These are phyloP conservation scores for Plecturocebus donacophilus DNA, from an alignment of 2,113 vertebrate species.

Conservation along the genomic window DNA sequence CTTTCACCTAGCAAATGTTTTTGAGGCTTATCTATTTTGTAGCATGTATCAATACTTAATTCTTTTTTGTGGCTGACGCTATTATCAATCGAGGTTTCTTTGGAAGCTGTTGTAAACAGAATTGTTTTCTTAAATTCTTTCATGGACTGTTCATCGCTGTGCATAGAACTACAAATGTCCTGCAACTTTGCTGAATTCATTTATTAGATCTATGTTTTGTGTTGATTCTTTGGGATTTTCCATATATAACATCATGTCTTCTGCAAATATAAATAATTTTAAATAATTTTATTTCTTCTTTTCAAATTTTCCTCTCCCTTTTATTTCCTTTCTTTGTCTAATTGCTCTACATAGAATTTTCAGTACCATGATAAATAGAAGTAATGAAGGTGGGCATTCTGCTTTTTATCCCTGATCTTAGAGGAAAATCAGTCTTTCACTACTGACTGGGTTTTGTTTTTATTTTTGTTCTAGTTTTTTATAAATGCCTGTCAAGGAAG, in stretches of 20 bases:
- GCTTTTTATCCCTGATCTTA: not conserved
- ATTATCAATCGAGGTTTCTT: not conserved
- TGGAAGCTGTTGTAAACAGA: not conserved
- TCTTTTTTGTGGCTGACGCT: not conserved
- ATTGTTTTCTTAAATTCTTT: not conserved
- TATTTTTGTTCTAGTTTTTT: not conserved
- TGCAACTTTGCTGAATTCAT: not conserved
- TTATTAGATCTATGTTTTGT: not conserved
- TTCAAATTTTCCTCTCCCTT: not conserved
- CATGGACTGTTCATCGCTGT: not conserved
- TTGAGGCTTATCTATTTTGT: conserved; percentile 7
- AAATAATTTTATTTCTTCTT: not conserved
- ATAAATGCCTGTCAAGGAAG: not conserved
- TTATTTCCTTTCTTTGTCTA: not conserved
- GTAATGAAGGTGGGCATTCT: not conserved
- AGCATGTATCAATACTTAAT: not conserved
- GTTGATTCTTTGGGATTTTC: not conserved
- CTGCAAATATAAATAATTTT: not conserved
- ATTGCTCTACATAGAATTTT: not conserved
- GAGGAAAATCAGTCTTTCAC: not conserved
- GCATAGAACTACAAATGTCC: not conserved
- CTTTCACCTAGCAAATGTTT: conserved; percentile 14
- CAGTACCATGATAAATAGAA: not conserved
- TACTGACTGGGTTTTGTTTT: not conserved
- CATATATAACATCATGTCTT: not conserved